Base-by-base conservation (phyloP, 2,888 invertebrate species). In the Epirrhoe tristata region DNA sequence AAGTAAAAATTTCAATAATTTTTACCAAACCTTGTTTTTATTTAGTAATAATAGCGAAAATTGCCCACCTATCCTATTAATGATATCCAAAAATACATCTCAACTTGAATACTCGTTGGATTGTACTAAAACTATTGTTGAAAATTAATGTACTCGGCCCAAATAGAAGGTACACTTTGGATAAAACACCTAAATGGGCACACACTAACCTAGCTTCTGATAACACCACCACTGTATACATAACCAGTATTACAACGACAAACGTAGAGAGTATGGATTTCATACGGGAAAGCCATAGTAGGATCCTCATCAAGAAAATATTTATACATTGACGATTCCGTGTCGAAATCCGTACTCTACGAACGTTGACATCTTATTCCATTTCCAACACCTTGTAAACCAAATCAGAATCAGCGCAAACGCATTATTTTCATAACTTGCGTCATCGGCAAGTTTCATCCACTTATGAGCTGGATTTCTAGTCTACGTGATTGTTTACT, bases 181-280 rank as follows among this genome's bases (percentile, higher is more conserved):
- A 56, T 60, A 64, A 65, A 53, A 70, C 61, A 70, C 39, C 63
- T 66, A 62, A n/a, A 63, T 53, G 24, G 63, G 59, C 48, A 39
- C 65, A 50, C 60, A 67, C 66, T 71, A 70, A 52, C 60, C 70
- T 74, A 74, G 69, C 69, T 69, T 66, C 60, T 66, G 55, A 60
- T 63, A 62, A 64, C 51, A 62, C 53, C 63, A 70, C 58, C 58
- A 66, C 63, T 58, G 58, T 67, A 56, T 43, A 58, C 50, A 59
- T 67, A 67, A 46, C 6, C 43, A 60, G 57, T 58, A 63, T 46
- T 43, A 46, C 34, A 24, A 62, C 48, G 48, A 58, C 32, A 62
- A 62, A 61, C 48, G 12, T 14, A 48, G 34, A 48, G 24, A 24
- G 61, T 48, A 48, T n/a, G 14, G 7, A 50, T 39, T 48, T 48